Percentiles rank a stretch among this genome's conserved stretches.
phyloP scores from a whole-genome alignment of 2,113 vertebrate genomes.

The Cryptotis parvus region DNA sequence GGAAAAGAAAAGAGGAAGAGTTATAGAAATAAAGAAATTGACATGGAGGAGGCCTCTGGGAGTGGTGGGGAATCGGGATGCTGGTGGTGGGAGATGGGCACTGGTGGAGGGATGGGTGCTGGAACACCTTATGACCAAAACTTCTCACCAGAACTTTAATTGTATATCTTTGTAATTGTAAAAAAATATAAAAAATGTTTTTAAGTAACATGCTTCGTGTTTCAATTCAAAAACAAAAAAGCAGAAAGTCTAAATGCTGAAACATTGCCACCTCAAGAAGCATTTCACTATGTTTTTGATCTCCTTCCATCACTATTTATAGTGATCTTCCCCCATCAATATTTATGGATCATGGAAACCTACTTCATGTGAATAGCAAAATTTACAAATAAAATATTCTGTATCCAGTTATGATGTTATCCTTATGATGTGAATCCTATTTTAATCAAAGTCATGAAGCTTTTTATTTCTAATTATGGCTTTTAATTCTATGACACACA shows the following conservation, averaged over 20 bases:
- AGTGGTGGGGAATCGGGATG: no score
- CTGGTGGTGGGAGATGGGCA: no score
- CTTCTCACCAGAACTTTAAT: no score
- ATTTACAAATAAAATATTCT: neutral
- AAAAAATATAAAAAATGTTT: no score
- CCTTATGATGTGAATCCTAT: neutral
- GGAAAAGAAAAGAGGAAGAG: no score
- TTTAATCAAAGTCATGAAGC: neutral
- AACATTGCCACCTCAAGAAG: accelerated
- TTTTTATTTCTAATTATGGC: neutral
- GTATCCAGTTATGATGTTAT: neutral
- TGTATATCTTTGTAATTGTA: no score
- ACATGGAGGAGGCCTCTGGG: no score
- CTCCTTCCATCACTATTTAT: no score
- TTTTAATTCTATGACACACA: neutral
- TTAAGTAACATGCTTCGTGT: neutral
- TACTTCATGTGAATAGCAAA: neutral
- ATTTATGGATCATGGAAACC: neutral
- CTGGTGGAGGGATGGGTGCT: no score
- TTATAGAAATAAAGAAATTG: no score
- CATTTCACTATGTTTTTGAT: neutral
- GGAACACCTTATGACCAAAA: no score
- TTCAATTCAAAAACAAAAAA: neutral
- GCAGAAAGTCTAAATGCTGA: neutral
- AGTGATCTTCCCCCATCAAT: neutral